A percentile compares a stretch with the other conserved stretches of the same genome.
Conservation (phyloP, 2,888 invertebrate genomes). For the Drosophila prostipennis region DNA sequence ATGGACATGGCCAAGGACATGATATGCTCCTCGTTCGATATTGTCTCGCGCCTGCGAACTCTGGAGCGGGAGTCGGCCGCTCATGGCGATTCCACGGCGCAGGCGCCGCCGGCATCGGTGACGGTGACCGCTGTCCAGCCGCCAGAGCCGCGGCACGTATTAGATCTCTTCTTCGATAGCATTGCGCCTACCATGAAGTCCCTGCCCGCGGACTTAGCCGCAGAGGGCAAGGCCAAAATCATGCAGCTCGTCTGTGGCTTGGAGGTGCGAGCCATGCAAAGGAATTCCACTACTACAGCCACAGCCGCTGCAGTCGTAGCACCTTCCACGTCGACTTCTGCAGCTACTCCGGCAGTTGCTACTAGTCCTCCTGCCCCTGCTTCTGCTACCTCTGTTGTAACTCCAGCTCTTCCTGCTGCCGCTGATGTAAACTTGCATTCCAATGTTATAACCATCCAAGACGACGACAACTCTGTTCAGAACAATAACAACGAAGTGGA, state of each 20-base stretch:
- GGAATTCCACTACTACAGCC: not conserved
- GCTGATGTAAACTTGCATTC: not conserved
- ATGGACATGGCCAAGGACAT: slow-evolving; percentile 71
- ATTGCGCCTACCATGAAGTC: slow-evolving; percentile 75
- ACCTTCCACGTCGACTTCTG: not conserved
- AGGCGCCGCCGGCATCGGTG: slow-evolving; percentile 3
- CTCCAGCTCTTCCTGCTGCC: not conserved
- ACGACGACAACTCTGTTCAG: not conserved
- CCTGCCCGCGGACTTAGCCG: slow-evolving; percentile 73
- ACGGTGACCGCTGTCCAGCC: not conserved
- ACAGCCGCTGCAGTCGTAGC: not conserved
- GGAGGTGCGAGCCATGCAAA: slow-evolving; percentile 67
- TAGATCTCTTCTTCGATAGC: slow-evolving; percentile 80
- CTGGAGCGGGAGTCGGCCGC: slow-evolving; percentile 41
- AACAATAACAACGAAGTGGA: slow-evolving; percentile 10
- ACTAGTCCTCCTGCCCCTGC: not conserved
- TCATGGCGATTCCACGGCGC: not conserved
- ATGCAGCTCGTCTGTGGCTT: slow-evolving; percentile 79
- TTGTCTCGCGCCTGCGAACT: slow-evolving; percentile 60
- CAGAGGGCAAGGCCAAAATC: slow-evolving; percentile 78
- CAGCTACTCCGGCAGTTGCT: no score
- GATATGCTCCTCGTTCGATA: slow-evolving; percentile 68
- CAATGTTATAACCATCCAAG: slow-evolving; percentile 13
- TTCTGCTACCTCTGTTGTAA: not conserved
- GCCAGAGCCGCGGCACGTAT: slow-evolving; percentile 54